Conservation (phyloP, 2,888 invertebrate genomes). For the Oscheius sp. region DNA sequence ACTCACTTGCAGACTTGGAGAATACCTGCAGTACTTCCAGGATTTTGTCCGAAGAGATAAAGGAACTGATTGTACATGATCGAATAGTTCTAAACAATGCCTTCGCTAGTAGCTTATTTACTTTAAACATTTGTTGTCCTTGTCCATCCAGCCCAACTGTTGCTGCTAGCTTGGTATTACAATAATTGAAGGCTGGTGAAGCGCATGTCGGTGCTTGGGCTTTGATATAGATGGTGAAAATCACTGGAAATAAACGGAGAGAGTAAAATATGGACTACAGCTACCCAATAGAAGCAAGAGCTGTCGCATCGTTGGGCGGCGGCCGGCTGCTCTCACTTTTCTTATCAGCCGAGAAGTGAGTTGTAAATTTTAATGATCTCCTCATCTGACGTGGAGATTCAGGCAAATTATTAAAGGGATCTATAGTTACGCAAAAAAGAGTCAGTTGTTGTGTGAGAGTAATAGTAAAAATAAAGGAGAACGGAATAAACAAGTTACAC, state of each 20-base stretch:
- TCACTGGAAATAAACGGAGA: neutral
- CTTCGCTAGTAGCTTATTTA: neutral
- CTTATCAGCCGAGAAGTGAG: constrained; percentile 14
- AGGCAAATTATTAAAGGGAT: too few relatives aligned
- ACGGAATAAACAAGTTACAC: too few relatives aligned
- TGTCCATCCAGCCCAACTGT: constrained; percentile 6
- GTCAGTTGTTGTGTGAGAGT: too few relatives aligned
- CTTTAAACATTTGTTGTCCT: constrained; percentile 18
- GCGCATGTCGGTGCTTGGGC: constrained; percentile 1
- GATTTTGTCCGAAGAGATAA: constrained; percentile 42
- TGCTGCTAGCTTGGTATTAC: neutral
- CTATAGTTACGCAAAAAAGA: too few relatives aligned
- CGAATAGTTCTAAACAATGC: constrained; percentile 43
- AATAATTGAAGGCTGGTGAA: neutral
- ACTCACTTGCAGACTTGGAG: constrained; percentile 49
- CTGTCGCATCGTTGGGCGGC: constrained; percentile 15
- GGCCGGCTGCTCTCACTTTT: constrained; percentile 22
- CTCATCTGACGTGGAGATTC: neutral
- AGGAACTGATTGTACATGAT: constrained; percentile 52
- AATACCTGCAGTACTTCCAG: constrained; percentile 40
- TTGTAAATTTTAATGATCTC: constrained; percentile 27
- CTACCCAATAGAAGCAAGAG: constrained; percentile 10
- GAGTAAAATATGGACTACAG: neutral
- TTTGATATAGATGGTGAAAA: neutral
- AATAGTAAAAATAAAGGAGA: too few relatives aligned